phyloP scores from a whole-genome alignment of 1,140 invertebrate genomes.

The Psix sp. region DNA sequence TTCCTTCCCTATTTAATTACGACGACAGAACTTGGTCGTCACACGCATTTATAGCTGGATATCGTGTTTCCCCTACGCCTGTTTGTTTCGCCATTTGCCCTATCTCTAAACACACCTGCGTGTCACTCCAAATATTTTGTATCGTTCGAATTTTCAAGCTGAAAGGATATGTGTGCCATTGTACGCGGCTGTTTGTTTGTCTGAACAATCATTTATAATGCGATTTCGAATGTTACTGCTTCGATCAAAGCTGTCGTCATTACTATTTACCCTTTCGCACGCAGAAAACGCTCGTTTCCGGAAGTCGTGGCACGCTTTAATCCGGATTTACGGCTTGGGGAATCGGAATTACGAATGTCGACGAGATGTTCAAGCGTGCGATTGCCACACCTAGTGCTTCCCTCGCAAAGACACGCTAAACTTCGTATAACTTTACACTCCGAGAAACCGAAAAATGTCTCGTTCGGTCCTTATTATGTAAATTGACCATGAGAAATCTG shows the following conservation, averaged over 20 bases:
- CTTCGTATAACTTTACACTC: too few relatives aligned
- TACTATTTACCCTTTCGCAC: slow-evolving; percentile 51
- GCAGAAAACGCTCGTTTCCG: slow-evolving; percentile 53
- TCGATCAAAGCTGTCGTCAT: slow-evolving; percentile 36
- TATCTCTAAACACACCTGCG: too few relatives aligned
- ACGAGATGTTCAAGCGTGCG: slow-evolving; percentile 40
- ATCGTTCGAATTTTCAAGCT: not conserved
- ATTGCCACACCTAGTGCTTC: slow-evolving; percentile 18
- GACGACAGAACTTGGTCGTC: slow-evolving; percentile 6
- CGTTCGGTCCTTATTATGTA: too few relatives aligned
- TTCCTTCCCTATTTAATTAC: slow-evolving; percentile 36
- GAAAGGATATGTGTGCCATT: slow-evolving; percentile 8
- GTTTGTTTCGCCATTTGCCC: too few relatives aligned
- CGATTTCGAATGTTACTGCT: slow-evolving; percentile 26
- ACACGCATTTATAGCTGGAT: slow-evolving; percentile 27
- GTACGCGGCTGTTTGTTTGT: too few relatives aligned
- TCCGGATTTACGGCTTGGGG: slow-evolving; percentile 62
- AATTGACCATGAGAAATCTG: too few relatives aligned
- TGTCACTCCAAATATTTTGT: too few relatives aligned
- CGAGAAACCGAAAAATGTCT: too few relatives aligned
- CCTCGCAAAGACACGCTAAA: too few relatives aligned
- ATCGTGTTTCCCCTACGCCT: not conserved
- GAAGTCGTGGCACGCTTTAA: slow-evolving; percentile 60
- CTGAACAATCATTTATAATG: too few relatives aligned
- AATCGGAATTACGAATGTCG: slow-evolving; percentile 52